Evolutionary conservation across 37 sponge, comb jelly and placozoan genomes (phyloP).

Genomic region (Crambe crambe): DNA sequence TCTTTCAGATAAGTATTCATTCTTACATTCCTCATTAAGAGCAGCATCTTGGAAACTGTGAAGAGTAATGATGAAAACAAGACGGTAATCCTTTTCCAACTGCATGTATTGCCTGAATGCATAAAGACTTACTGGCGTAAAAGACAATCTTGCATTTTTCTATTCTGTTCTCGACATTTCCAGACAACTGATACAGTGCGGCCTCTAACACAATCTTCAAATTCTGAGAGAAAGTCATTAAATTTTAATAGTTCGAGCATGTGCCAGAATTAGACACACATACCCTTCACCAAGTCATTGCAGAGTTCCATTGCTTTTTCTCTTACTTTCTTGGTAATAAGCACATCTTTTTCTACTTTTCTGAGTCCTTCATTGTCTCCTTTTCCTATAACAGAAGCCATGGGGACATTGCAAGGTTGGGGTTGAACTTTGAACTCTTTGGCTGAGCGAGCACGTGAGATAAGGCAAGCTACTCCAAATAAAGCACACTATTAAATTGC

Average conservation of each 20-base stretch:
- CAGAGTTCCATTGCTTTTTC: slow-evolving; percentile 66
- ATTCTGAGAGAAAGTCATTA: slow-evolving; percentile 40
- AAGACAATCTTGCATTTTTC: slow-evolving; percentile 67
- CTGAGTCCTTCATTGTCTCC: slow-evolving; percentile 46
- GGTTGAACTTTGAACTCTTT: not conserved
- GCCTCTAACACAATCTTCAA: slow-evolving; percentile 81
- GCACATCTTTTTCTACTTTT: slow-evolving; percentile 82
- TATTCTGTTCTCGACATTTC: slow-evolving; percentile 63
- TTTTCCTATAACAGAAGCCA: slow-evolving; percentile 1
- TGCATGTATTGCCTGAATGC: not conserved
- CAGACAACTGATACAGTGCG: slow-evolving; percentile 75
- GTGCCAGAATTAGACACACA: not conserved
- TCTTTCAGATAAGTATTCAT: slow-evolving; percentile 57
- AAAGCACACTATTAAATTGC: not conserved
- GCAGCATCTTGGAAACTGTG: slow-evolving; percentile 38
- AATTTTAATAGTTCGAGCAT: too few species aligned
- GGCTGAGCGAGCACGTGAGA: too few species aligned
- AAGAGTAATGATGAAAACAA: not conserved
- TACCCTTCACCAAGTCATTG: slow-evolving; percentile 76
- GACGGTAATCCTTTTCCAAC: not conserved
- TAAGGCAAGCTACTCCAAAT: not conserved
- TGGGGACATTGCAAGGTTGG: not conserved
- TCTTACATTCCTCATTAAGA: slow-evolving; percentile 67
- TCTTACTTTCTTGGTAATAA: slow-evolving; percentile 80
- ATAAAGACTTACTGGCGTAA: slow-evolving; percentile 33